Conservation (phyloP, 2,113 vertebrate genomes). For the Zosterops borbonicus region DNA sequence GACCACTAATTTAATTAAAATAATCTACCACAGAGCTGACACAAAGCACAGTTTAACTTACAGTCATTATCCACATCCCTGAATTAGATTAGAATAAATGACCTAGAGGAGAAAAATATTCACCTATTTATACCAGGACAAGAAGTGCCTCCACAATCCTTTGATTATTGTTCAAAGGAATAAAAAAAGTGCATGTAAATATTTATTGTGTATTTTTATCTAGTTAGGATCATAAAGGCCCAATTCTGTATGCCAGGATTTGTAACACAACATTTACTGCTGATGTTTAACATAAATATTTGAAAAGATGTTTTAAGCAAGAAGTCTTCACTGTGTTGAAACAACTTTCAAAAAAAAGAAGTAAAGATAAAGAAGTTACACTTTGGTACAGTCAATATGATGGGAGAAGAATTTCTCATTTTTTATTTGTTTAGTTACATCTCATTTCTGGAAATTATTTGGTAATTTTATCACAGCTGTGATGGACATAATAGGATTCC, state of each 20-base stretch:
- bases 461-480: background rate
- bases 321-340: background rate
- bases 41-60: background rate
- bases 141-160: background rate
- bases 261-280: background rate
- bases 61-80: background rate
- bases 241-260: background rate
- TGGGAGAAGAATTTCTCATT: background rate
- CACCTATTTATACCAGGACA: background rate
- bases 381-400: background rate
- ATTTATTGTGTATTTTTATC: slow-evolving; percentile 20
- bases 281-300: background rate
- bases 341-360: background rate
- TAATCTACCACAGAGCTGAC: background rate
- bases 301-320: background rate
- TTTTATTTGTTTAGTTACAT: background rate
- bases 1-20: background rate
- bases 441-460: background rate
- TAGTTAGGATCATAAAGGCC: background rate
- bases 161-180: slow-evolving; percentile 25
- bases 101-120: background rate
- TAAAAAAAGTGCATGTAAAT: background rate
- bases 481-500: background rate
- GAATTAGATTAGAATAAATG: slow-evolving; percentile 8
- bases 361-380: background rate